Evolutionary conservation across 64 coral and sea anemone species (phyloP).

Genomic region (Porites australiensis): DNA sequence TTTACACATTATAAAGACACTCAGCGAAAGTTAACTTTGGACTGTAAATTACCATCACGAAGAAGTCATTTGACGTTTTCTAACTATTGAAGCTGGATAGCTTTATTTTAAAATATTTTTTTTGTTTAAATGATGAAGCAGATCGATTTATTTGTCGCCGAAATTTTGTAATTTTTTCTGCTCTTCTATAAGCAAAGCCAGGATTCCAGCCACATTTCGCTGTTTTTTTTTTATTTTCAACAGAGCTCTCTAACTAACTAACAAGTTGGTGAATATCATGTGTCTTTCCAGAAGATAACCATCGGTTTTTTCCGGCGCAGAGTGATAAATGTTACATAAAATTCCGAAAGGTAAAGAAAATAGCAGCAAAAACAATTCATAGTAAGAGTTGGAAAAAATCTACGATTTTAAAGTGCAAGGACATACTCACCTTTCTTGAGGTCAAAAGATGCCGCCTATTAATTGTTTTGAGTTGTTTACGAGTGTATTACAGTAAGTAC

Average conservation of each 20-base stretch:
- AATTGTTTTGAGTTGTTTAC: constrained; percentile 1
- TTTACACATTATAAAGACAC: neutral
- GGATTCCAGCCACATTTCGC: too few species aligned
- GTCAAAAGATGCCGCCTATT: neutral
- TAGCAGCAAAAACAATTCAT: neutral
- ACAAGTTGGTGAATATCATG: too few species aligned
- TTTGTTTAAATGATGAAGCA: neutral
- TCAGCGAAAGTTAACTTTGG: neutral
- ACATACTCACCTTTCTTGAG: neutral
- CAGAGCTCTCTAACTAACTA: too few species aligned
- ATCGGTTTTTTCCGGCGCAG: neutral
- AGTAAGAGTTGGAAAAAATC: neutral
- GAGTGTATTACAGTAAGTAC: too few species aligned
- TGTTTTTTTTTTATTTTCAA: too few species aligned
- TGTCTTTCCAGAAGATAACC: too few species aligned
- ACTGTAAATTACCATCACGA: neutral
- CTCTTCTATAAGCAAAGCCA: too few species aligned
- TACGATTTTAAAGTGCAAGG: neutral
- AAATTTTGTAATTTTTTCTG: neutral
- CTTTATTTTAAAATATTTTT: neutral
- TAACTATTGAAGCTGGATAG: neutral
- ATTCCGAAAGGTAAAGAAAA: neutral
- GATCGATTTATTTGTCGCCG: neutral
- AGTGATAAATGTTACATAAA: neutral
- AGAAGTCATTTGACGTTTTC: neutral